Base-by-base conservation (phyloP, 2,888 invertebrate genomes). In the Ornithoptera priamus region DNA sequence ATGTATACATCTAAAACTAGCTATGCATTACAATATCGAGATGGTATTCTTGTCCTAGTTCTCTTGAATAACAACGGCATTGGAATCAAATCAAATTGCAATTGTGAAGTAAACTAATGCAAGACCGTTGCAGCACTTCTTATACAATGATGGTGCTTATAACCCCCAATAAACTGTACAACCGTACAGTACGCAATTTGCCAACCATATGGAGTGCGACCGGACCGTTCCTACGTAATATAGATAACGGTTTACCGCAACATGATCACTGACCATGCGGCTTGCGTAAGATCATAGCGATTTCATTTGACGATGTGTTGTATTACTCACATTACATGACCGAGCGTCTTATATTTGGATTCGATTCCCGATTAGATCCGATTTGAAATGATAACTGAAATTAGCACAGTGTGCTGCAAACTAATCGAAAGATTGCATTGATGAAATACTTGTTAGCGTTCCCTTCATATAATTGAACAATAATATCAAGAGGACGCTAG, bases 191-290 rank as follows among this genome's bases (percentile, higher is more conserved):
- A 70, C 39, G 50, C 71, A 74, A 77, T 81, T 78, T 75, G 71
- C 72, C 67, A 70, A 69, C 62, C 76, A 80, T 80, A 69, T 78
- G 80, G 80, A 78, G 74, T 80, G 75, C 64, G 71, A 77, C 73
- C 75, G 62, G 70, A 60, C 73, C 71, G 75, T 69, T 67, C 62
- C 63, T 75, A 75, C 71, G 74, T 76, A 76, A 65, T 36, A 57
- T 42, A 64, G 36, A 46, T 70, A 70, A 67, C 70, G 70, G 70
- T 63, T 53, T 18, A 7, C 30, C 59, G 50, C 60, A 50, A 42
- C 67, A 46, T 62, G 62, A 66, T 70, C 68, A 50, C 10, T 42
- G 39, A 24, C 66, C 58, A 59, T 30, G 63, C 46, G 50, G 67
- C 70, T 67, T 70, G 63, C 70, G 70, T 67, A 70, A 70, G 50